These are phyloP conservation scores for Brachypalpus laphriformis DNA, from an alignment of 2,888 invertebrate genomes.

Conservation along the genomic window DNA sequence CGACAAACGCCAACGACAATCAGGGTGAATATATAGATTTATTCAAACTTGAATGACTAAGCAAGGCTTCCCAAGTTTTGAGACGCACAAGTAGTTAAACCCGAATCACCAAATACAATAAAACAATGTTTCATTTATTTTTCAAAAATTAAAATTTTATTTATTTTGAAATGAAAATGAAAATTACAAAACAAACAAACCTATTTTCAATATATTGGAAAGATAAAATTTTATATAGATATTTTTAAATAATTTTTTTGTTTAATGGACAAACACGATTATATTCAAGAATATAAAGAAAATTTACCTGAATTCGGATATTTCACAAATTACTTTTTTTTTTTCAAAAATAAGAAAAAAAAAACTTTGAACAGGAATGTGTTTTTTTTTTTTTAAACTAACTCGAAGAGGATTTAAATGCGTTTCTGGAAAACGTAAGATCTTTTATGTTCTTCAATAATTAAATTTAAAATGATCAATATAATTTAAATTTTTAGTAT, in stretches of 20 bases:
- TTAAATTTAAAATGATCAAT: constrained; percentile 22
- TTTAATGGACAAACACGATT: constrained; percentile 72
- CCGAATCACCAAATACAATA: too few species aligned
- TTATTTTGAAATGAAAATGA: constrained; percentile 25
- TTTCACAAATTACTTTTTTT: constrained; percentile 36
- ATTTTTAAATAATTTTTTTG: constrained; percentile 17
- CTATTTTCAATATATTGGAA: constrained; percentile 59
- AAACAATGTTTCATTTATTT: constrained; percentile 9
- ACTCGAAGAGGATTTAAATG: constrained; percentile 53
- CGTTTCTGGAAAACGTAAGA: constrained; percentile 73
- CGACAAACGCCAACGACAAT: too few species aligned
- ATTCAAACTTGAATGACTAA: too few species aligned
- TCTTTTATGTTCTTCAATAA: constrained; percentile 37
- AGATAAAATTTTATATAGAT: constrained; percentile 60
- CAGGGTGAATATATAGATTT: too few species aligned
- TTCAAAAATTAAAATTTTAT: constrained; percentile 20
- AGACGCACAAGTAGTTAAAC: too few species aligned
- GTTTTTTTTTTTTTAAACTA: constrained; percentile 21
- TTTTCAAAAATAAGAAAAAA: too few species aligned
- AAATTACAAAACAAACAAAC: constrained; percentile 27
- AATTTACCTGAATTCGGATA: constrained; percentile 68
- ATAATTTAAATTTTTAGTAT: constrained; percentile 36
- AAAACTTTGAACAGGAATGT: constrained; percentile 42
- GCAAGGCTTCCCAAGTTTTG: too few species aligned
- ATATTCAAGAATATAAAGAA: constrained; percentile 69